These are phyloP conservation scores for Spodoptera frugiperda DNA, from an alignment of 1,140 invertebrate genomes.

Conservation along the genomic window DNA sequence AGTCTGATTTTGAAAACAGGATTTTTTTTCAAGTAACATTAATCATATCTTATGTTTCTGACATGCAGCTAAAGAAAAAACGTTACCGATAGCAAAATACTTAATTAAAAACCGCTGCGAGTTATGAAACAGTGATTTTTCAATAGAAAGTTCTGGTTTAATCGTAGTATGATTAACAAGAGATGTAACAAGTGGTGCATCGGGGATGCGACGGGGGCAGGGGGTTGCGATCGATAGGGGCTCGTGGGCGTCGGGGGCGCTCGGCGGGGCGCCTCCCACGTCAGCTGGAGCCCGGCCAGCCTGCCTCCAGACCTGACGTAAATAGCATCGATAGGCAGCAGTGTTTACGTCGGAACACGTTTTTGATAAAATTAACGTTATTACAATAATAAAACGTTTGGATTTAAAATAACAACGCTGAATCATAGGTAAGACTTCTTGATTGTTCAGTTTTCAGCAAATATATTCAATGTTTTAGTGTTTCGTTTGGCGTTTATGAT, in stretches of 20 bases:
- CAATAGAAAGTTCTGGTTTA: slow-evolving; percentile 6
- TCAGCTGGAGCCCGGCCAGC: slow-evolving; percentile 61
- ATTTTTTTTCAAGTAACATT: too few relatives aligned
- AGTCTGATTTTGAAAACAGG: too few relatives aligned
- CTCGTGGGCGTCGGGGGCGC: slow-evolving; percentile 50
- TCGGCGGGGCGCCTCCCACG: slow-evolving; percentile 50
- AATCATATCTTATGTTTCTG: too few relatives aligned
- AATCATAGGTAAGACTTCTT: slow-evolving; percentile 7
- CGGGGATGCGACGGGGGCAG: slow-evolving; percentile 62
- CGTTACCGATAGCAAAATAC: background rate
- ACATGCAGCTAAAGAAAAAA: background rate
- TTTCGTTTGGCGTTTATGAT: background rate
- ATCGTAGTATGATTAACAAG: slow-evolving; percentile 47
- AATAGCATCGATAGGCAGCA: slow-evolving; percentile 51
- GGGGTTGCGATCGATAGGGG: slow-evolving; percentile 69
- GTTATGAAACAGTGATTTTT: slow-evolving; percentile 7
- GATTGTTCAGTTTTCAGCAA: background rate
- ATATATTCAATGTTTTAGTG: background rate
- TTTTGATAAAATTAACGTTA: slow-evolving; percentile 27
- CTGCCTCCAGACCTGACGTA: slow-evolving; percentile 52
- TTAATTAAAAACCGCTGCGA: background rate
- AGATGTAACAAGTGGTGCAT: slow-evolving; percentile 81
- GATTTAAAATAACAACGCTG: background rate
- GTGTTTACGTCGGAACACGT: slow-evolving; percentile 25
- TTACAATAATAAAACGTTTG: slow-evolving; percentile 2